Percentiles rank a stretch among this genome's conserved stretches.
Conservation (phyloP, 2,113 vertebrate genomes). For the Chaetura pelagica region DNA sequence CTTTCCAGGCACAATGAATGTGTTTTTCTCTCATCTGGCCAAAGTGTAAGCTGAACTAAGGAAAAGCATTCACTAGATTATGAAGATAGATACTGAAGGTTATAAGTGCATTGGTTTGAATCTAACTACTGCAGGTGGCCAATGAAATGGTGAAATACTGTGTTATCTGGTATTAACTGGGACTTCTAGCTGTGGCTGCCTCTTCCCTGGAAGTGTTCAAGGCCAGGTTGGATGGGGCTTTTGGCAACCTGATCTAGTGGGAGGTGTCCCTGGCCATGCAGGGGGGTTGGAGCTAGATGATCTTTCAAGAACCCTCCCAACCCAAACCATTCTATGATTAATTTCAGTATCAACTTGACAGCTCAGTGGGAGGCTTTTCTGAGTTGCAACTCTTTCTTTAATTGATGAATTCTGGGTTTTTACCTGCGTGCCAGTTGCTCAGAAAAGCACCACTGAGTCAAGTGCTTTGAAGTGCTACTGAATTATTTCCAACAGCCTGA, state of each 20-base stretch:
- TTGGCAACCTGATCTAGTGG: too few species aligned
- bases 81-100: not conserved
- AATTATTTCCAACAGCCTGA: not conserved
- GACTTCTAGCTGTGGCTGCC: not conserved
- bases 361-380: not conserved
- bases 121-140: not conserved
- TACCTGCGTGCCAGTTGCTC: not conserved
- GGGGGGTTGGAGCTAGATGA: too few species aligned
- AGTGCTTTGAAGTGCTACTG: not conserved
- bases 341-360: not conserved
- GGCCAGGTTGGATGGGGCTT: too few species aligned
- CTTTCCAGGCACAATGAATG: not conserved
- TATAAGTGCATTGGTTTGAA: not conserved
- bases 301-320: too few species aligned
- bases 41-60: not conserved
- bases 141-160: not conserved
- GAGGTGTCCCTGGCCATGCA: too few species aligned
- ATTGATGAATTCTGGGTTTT: not conserved
- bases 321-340: not conserved
- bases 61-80: not conserved
- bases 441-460: not conserved
- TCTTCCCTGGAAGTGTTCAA: too few species aligned
- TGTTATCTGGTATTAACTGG: not conserved
- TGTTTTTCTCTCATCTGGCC: not conserved
- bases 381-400: not conserved